These are phyloP conservation scores for Tholera decimalis DNA, from an alignment of 2,888 invertebrate species.

Conservation along the genomic window DNA sequence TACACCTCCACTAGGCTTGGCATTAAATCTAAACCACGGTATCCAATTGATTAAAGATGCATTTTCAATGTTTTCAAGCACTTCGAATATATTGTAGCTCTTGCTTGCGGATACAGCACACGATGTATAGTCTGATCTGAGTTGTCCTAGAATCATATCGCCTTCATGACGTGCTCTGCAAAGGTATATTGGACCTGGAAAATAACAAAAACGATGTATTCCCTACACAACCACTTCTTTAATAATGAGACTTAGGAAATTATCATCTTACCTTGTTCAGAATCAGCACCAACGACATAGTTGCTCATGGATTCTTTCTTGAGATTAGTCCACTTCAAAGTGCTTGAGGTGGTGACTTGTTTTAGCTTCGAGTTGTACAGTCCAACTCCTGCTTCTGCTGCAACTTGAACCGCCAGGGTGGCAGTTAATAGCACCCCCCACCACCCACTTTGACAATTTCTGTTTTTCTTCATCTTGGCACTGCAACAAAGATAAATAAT, in stretches of 20 bases:
- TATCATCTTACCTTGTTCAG: slow-evolving; percentile 77
- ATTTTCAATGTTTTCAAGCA: slow-evolving; percentile 95
- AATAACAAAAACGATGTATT: slow-evolving; percentile 23
- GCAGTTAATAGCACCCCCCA: slow-evolving; percentile 84
- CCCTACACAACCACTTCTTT: background rate
- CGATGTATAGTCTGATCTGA: slow-evolving; percentile 91
- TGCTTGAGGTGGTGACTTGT: slow-evolving; percentile 95
- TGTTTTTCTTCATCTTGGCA: slow-evolving; percentile 82
- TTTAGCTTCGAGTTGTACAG: slow-evolving; percentile 88
- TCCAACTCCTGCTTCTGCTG: slow-evolving; percentile 82
- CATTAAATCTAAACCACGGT: slow-evolving; percentile 93
- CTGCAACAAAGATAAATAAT: slow-evolving; percentile 68
- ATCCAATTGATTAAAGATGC: slow-evolving; percentile 95
- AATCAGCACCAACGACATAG: slow-evolving; percentile 93
- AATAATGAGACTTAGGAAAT: background rate
- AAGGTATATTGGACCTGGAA: slow-evolving; percentile 92
- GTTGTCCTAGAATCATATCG: slow-evolving; percentile 94
- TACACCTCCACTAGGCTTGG: slow-evolving; percentile 93
- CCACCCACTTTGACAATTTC: slow-evolving; percentile 83
- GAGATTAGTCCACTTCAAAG: slow-evolving; percentile 94
- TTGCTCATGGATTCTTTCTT: slow-evolving; percentile 86
- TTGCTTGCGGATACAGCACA: slow-evolving; percentile 93
- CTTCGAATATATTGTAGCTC: slow-evolving; percentile 92
- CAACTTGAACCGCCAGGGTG: slow-evolving; percentile 77
- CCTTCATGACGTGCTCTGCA: slow-evolving; percentile 94